phyloP scores from a whole-genome alignment of 2,888 invertebrate species.

The Stenolophus ochropezus region DNA sequence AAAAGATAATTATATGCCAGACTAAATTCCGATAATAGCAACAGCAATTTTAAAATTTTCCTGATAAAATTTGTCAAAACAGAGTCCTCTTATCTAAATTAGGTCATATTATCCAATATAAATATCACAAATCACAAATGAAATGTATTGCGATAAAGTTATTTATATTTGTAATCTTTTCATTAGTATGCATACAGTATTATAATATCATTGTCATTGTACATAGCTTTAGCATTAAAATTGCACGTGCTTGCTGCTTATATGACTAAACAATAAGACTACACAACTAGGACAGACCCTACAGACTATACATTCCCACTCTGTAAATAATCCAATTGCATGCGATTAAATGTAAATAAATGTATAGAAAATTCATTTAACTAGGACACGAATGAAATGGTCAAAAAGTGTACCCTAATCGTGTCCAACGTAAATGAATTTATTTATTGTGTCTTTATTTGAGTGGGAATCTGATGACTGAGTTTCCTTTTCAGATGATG shows the following conservation, averaged over 20 bases:
- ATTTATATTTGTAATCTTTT: background rate
- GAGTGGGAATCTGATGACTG: constrained; percentile 58
- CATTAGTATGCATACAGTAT: background rate
- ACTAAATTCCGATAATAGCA: background rate
- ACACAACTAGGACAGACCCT: background rate
- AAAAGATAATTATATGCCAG: background rate
- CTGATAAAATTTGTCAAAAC: background rate
- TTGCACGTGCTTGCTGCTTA: background rate
- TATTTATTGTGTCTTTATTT: background rate
- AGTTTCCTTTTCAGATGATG: constrained; percentile 59
- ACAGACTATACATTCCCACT: background rate
- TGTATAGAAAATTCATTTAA: background rate
- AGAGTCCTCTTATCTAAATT: background rate
- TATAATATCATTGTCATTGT: background rate
- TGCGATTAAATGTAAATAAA: background rate
- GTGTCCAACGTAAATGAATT: background rate
- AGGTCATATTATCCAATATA: background rate
- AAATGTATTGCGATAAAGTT: background rate
- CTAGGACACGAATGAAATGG: background rate
- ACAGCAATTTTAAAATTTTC: background rate
- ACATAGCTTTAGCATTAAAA: background rate
- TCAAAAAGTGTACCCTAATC: too few species aligned
- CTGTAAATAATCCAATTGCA: background rate
- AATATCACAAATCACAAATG: background rate
- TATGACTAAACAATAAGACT: background rate